A percentile compares a stretch with the other conserved stretches of the same genome.
phyloP scores from a whole-genome alignment of 1,140 invertebrate genomes.

The Drosophila saltans region DNA sequence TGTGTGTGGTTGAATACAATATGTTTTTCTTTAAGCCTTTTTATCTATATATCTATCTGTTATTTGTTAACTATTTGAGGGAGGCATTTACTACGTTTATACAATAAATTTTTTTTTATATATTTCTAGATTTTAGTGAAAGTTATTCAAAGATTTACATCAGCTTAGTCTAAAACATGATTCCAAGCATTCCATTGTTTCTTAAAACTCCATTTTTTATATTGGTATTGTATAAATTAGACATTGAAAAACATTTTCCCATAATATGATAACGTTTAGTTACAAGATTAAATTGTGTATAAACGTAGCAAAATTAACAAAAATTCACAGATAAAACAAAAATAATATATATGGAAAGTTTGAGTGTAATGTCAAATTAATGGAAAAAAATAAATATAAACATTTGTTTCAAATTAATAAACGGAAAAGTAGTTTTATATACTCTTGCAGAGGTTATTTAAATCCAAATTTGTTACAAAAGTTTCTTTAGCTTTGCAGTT shows the following conservation, averaged over 20 bases:
- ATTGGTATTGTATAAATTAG: not conserved
- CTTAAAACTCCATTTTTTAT: too few relatives aligned
- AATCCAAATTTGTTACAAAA: not conserved
- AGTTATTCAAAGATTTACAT: not conserved
- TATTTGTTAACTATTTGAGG: not conserved
- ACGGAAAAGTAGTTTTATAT: not conserved
- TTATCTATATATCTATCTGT: not conserved
- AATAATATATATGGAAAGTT: not conserved
- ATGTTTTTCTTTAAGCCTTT: not conserved
- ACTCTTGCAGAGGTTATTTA: not conserved
- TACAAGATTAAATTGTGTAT: not conserved
- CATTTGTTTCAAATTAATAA: not conserved
- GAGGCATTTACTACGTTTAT: conserved; percentile 2
- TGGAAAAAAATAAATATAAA: not conserved
- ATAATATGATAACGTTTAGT: not conserved
- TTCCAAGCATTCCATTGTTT: not conserved
- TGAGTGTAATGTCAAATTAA: not conserved
- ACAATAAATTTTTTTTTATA: not conserved
- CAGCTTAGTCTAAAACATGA: conserved; percentile 8
- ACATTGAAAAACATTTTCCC: not conserved
- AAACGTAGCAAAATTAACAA: conserved; percentile 1
- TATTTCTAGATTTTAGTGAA: not conserved
- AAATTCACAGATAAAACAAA: not conserved
- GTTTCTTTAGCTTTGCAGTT: too few relatives aligned
- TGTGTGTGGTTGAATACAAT: not conserved